Evolutionary conservation across 2,113 vertebrate genomes (phyloP), one percentile per base, ranked within the genome.

Genomic region (Acanthochromis polyacanthus): DNA sequence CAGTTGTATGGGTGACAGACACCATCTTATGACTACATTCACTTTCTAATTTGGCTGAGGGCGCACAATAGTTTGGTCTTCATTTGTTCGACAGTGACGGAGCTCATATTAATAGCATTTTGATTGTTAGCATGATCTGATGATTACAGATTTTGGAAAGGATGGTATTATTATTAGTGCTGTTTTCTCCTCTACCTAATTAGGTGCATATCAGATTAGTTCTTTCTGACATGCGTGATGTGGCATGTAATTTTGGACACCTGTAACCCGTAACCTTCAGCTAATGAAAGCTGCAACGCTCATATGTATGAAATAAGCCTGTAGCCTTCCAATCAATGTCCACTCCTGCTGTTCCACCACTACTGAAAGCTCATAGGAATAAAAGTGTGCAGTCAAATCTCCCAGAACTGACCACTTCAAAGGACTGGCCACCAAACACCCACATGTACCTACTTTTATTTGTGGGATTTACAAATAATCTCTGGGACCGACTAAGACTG

Each of bases 21-120:
- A 63, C 56, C 36, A 56, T 12, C 46, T 78, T 51, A 83, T 51
- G 25, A 75, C 43, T 51, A 53, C 53, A 62, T 76, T 58, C 16
- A 28, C 45, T 9, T 43, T 70, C 23, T 63, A 55, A 65, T 72
- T 68, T 75, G 28, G 20, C 72, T 46, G 5, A 17, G 46, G 61
- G 16, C 3, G 17, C 46, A 45, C 38, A 20, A 66, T 28, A 0
- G 20, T 62, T 74, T 22, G 55, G 56, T 71, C 22, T 51, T 43
- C 45, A 61, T 55, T 65, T 25, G 38, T 61, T 66, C 56, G 16
- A 17, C 3, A 12, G 19, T 3, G 36, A 65, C n/a, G 17, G 46
- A 5, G 16, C n/a, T 22, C 19, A 63, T 46, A 45, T 7, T 76
- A 14, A 23, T 20, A 2, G 10, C 10, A 7, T 28, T 11, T 38